A percentile compares a stretch with the other conserved stretches of the same genome.
Conservation (phyloP, 2,888 invertebrate genomes). For the Apamea epomidion region DNA sequence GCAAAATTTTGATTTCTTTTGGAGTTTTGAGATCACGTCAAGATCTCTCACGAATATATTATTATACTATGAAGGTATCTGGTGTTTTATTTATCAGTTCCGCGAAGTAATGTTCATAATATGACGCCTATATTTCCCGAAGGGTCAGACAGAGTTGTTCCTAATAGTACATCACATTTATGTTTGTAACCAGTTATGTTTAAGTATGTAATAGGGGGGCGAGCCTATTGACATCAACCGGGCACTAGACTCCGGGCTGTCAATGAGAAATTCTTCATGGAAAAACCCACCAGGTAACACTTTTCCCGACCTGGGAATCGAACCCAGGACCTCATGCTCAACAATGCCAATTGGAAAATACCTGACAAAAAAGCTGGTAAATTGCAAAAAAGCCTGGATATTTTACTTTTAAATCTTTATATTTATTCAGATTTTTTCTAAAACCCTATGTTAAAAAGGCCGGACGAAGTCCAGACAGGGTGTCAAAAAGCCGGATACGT, state of each 20-base stretch:
- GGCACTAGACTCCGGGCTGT: neutral
- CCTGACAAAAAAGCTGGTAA: neutral
- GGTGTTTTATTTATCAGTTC: too few relatives aligned
- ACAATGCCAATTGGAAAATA: neutral
- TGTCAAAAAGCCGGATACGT: neutral
- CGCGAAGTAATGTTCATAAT: too few relatives aligned
- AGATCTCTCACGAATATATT: too few relatives aligned
- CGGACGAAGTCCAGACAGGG: neutral
- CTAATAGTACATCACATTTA: too few relatives aligned
- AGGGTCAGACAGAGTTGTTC: too few relatives aligned
- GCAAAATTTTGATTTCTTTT: too few relatives aligned
- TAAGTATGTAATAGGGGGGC: too few relatives aligned
- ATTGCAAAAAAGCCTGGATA: neutral
- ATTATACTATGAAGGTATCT: too few relatives aligned
- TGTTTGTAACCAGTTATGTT: too few relatives aligned
- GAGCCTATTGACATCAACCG: too few relatives aligned
- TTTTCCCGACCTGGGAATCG: neutral
- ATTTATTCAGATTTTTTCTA: neutral
- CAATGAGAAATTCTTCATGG: neutral
- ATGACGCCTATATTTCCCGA: too few relatives aligned
- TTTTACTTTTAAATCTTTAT: neutral
- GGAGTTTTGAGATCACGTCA: too few relatives aligned
- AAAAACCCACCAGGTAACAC: neutral
- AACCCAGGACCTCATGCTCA: neutral
- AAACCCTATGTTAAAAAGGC: neutral